These are phyloP conservation scores for Pterocles orientalis DNA, from an alignment of 2,113 vertebrate genomes.

Conservation along the genomic window DNA sequence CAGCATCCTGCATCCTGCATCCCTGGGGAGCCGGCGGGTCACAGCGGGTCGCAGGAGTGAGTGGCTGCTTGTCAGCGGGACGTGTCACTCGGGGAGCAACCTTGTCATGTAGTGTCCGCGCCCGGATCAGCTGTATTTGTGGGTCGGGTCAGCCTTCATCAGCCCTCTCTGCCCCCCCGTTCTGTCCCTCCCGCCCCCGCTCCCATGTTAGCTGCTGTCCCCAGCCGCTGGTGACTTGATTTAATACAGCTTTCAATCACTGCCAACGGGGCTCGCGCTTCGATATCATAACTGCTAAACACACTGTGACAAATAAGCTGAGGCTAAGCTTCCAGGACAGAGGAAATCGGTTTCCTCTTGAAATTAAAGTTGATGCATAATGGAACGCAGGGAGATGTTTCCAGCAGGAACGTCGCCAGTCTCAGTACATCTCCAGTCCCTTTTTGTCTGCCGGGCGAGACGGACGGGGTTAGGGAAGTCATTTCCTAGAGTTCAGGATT, in stretches of 20 bases:
- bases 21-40: background rate
- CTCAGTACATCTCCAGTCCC: background rate
- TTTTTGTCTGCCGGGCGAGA: background rate
- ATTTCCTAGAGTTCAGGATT: constrained; percentile 52
- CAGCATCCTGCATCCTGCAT: no score
- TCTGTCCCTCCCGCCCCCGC: rapidly evolving
- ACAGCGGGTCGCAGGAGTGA: rapidly evolving
- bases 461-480: background rate
- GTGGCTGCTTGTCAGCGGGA: background rate
- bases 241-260: background rate
- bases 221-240: background rate
- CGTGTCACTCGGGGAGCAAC: background rate
- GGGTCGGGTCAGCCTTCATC: background rate
- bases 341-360: constrained; percentile 48
- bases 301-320: constrained; percentile 28
- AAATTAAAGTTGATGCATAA: constrained; percentile 64
- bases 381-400: constrained; percentile 48
- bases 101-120: rapidly evolving
- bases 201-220: background rate
- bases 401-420: constrained; percentile 48
- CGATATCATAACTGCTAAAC: background rate
- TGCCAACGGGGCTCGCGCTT: background rate
- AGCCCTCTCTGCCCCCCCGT: background rate
- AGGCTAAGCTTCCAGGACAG: constrained; percentile 55
- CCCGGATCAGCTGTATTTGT: rapidly evolving